These are phyloP conservation scores for Ivindomyrus marchei DNA, from an alignment of 2,113 vertebrate species.

Conservation along the genomic window DNA sequence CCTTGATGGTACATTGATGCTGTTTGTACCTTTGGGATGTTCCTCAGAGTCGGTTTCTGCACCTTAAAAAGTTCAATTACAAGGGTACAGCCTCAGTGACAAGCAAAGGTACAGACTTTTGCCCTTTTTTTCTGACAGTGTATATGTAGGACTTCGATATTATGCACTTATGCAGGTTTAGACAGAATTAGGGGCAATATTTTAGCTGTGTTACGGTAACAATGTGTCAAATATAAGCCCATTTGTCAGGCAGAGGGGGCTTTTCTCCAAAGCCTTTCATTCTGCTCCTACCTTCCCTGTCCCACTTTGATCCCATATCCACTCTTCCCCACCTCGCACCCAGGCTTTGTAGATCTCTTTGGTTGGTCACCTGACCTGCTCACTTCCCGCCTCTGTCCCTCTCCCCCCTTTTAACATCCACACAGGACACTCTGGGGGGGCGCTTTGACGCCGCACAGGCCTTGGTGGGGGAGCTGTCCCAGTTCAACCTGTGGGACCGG, in stretches of 20 bases:
- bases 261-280: background rate
- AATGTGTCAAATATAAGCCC: background rate
- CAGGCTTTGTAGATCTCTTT: background rate
- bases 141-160: background rate
- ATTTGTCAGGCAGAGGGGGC: background rate
- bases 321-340: background rate
- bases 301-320: background rate
- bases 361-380: background rate
- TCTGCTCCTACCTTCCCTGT: background rate
- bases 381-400: background rate
- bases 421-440: slow-evolving; percentile 77
- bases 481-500: slow-evolving; percentile 88
- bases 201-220: background rate
- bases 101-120: no score
- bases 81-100: no score
- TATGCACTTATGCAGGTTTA: background rate
- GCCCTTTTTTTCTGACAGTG: background rate
- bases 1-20: no score
- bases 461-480: slow-evolving; percentile 84
- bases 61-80: no score
- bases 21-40: no score
- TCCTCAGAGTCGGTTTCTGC: no score
- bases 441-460: slow-evolving; percentile 89
- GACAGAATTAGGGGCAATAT: background rate
- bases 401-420: background rate